Percentiles rank a stretch among this genome's conserved stretches.
Evolutionary conservation across 2,113 vertebrate species (phyloP).

Genomic region (Anthoscopus minutus): DNA sequence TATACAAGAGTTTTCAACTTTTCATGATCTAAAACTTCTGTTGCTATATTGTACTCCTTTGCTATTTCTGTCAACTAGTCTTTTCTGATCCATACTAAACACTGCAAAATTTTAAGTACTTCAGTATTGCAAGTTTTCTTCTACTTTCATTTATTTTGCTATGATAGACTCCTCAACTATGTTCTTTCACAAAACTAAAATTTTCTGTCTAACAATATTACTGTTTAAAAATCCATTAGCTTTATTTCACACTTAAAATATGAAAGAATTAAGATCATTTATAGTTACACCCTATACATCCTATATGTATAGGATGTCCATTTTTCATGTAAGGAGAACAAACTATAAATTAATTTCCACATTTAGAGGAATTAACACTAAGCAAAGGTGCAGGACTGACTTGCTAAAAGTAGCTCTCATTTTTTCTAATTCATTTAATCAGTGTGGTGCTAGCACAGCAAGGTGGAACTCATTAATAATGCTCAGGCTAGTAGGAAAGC

Average conservation of each 20-base stretch:
- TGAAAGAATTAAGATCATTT: too few species aligned
- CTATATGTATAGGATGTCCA: neutral
- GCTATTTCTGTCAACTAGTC: neutral
- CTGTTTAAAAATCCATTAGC: neutral
- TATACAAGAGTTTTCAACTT: neutral
- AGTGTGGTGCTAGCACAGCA: conserved; percentile 4
- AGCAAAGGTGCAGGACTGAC: neutral
- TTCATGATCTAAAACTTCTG: neutral
- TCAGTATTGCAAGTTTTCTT: neutral
- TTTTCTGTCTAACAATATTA: neutral
- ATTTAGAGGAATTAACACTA: neutral
- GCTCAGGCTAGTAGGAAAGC: conserved; percentile 19
- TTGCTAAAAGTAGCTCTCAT: neutral
- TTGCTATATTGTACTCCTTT: neutral
- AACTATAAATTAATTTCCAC: neutral
- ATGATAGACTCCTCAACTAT: neutral
- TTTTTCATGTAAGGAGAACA: neutral
- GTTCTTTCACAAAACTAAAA: neutral
- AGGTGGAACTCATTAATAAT: conserved; percentile 28
- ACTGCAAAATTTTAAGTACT: neutral
- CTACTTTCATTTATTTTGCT: neutral
- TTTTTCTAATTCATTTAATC: conserved; percentile 11
- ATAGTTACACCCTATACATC: too few species aligned
- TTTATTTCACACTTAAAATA: neutral
- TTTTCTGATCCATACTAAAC: neutral